A percentile compares a stretch with the other conserved stretches of the same genome.
Conservation (phyloP, 2,797 vertebrate genomes). For the Sebastes kiyomatsui region DNA sequence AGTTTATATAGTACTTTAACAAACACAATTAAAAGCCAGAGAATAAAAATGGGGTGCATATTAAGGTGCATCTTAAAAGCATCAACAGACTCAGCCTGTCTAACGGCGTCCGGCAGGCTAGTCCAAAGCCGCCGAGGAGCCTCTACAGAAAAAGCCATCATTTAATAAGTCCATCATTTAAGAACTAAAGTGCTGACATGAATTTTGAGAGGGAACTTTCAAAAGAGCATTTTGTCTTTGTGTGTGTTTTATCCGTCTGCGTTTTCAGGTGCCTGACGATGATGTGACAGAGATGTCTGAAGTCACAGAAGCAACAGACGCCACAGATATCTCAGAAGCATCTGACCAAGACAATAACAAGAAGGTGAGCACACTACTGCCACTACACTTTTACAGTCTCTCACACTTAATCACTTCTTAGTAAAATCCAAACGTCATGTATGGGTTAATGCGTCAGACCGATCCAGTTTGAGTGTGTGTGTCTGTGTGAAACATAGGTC, state of each 20-base stretch:
- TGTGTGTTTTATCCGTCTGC: background rate
- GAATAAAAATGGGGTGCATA: too few relatives aligned
- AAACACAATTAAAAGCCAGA: too few relatives aligned
- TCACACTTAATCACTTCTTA: background rate
- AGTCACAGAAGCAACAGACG: constrained; percentile 82
- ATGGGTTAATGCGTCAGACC: background rate
- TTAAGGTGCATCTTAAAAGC: too few relatives aligned
- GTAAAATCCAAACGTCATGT: background rate
- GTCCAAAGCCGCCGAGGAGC: too few relatives aligned
- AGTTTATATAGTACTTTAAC: too few relatives aligned
- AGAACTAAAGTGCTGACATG: background rate
- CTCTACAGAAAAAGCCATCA: background rate
- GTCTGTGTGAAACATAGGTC: background rate
- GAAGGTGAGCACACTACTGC: constrained; percentile 81
- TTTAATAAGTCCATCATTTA: background rate
- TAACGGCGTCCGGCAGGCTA: too few relatives aligned
- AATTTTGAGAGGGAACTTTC: background rate
- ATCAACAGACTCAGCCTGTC: too few relatives aligned
- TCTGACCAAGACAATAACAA: constrained; percentile 96
- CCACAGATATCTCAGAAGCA: constrained; percentile 92
- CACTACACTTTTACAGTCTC: background rate
- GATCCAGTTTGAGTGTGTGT: background rate
- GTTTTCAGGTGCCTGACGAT: constrained; percentile 87
- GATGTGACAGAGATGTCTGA: constrained; percentile 83
- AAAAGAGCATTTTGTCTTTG: too few relatives aligned